Evolutionary conservation across 2,797 vertebrate genomes (phyloP), one percentile per base, ranked within the genome.

Genomic region (Tenualosa thibaudeaui): DNA sequence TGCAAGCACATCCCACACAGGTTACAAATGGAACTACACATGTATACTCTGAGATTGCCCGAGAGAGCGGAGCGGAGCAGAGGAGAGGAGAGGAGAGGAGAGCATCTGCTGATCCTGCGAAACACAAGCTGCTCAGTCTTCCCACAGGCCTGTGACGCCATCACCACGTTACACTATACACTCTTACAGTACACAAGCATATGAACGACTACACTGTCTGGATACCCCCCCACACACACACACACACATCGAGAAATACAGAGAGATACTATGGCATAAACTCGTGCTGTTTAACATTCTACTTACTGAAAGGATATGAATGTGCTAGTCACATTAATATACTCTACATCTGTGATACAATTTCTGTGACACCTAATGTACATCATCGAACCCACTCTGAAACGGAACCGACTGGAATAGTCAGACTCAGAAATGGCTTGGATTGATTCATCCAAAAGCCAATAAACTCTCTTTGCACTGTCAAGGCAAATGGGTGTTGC

Each of bases 71-170:
- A 71, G 37, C 37, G 65, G 31, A 71, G 65, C 3, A 43, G 68
- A 40, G 37, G 68, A 75, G 5, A 75, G 17, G 56, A 85, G 84
- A 90, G 82, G 85, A 81, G 65, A 88, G 86, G 87, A 81, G 82
- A 88, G 89, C 88, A 86, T 86, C 87, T 81, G 88, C 87, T 89
- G 87, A 91, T 88, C 81, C 71, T 85, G 84, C 68, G 85, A 82
- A 88, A 90, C 83, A 85, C 58, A 83, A 88, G 88, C 86, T 71
- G 82, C 84, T 89, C 85, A 49, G 89, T 78, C 84, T 85, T 75
- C 85, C 85, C 58, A 83, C 83, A 88, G 84, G 53, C 58, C 83
- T 78, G 68, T 87, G 81, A 87, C 49, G 88, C 84, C 84, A 85
- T 83, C 83, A 84, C 51, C 84, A 49, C 71, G 87, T 83, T 51